phyloP scores from a whole-genome alignment of 2,888 invertebrate species.

The Magallana nippona region DNA sequence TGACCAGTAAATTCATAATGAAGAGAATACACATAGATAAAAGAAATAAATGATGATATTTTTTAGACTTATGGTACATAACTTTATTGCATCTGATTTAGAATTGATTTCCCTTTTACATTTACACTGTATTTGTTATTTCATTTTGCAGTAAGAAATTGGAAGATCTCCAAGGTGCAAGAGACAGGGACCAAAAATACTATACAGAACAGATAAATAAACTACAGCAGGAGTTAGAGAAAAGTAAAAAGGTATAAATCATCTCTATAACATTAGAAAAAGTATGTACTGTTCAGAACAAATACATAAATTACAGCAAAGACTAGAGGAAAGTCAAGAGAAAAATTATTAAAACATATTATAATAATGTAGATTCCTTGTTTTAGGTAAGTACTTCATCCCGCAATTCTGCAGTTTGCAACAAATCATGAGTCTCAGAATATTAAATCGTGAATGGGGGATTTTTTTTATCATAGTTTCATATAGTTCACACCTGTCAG shows the following conservation, averaged over 20 bases:
- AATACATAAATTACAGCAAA: constrained; percentile 73
- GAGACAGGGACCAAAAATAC: constrained; percentile 76
- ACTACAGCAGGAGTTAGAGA: constrained; percentile 75
- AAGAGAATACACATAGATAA: too few relatives aligned
- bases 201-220: constrained; percentile 75
- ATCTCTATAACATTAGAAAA: constrained; percentile 32
- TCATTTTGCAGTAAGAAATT: constrained; percentile 66
- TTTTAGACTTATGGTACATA: too few relatives aligned
- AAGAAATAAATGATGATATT: too few relatives aligned
- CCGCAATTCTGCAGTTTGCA: not conserved
- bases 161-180: constrained; percentile 69
- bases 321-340: constrained; percentile 65
- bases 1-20: too few relatives aligned
- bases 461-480: too few relatives aligned
- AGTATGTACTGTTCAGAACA: constrained; percentile 60
- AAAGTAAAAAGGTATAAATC: constrained; percentile 66
- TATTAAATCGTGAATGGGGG: too few relatives aligned
- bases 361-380: too few relatives aligned
- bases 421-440: not conserved
- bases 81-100: not conserved
- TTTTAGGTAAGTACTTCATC: too few relatives aligned
- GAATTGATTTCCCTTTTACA: not conserved
- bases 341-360: not conserved
- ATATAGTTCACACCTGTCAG: too few relatives aligned
- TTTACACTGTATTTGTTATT: not conserved